Evolutionary conservation across 2,113 vertebrate genomes (phyloP).

Genomic region (Odobenus rosmarus): DNA sequence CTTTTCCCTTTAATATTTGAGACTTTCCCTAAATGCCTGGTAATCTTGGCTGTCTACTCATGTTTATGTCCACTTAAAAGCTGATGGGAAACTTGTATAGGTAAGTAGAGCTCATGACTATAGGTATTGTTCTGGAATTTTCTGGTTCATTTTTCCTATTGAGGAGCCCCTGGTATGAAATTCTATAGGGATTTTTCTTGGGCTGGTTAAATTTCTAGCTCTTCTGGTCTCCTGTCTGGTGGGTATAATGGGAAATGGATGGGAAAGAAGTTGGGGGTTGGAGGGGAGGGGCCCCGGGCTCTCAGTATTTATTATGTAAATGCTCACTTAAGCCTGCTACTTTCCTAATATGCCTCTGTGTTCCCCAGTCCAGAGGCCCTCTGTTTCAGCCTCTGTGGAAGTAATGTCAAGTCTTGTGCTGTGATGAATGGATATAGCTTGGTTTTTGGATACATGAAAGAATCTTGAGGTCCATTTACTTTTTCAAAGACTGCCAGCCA

Average conservation of each 20-base stretch:
- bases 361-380: background rate
- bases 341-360: background rate
- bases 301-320: background rate
- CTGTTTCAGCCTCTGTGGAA: background rate
- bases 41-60: background rate
- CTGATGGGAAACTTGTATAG: background rate
- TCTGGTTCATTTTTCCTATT: background rate
- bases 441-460: background rate
- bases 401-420: background rate
- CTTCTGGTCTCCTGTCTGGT: background rate
- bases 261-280: background rate
- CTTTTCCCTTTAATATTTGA: background rate
- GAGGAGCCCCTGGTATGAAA: background rate
- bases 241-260: background rate
- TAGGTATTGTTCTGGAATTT: background rate
- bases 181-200: background rate
- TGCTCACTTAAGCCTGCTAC: background rate
- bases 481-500: background rate
- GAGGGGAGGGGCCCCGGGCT: accelerated
- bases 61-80: background rate
- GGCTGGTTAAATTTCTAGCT: background rate
- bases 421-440: background rate
- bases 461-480: background rate
- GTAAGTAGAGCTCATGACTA: background rate
- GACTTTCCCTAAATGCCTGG: background rate